Evolutionary conservation across 2,113 vertebrate genomes (phyloP), one percentile per base, ranked within the genome.

Genomic region (Embiotoca jacksoni): DNA sequence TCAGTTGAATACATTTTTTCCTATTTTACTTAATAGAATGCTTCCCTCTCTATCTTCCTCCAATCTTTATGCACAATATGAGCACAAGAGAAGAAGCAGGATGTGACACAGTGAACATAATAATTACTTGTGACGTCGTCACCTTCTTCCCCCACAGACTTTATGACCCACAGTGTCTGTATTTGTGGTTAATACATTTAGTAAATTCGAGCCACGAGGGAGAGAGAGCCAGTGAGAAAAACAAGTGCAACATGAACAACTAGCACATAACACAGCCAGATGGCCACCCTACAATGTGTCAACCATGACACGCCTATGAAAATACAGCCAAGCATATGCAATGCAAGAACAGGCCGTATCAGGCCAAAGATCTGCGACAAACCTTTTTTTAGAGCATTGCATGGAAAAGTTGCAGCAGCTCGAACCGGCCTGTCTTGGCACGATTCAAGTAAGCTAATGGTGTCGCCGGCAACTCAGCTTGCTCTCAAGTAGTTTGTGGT

Each of bases 181-280:
- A 59, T 56, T 32, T 41, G 57, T 70, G 54, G 8, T 73, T 80
- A 81, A 77, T 83, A 55, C 80, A 83, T 79, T 65, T 32, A 84
- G 58, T 50, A 1, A 23, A 75, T 61, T 67, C 13, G 58, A 61
- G 69, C 47, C 73, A 76, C 52, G 3, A 14, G 39, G 5, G 36
- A 63, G 53, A 47, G 32, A 36, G 41, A 50, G 35, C 58, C 16
- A 2, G 6, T 15, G 49, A 66, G 32, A 41, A 16, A 56, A 66
- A 9, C 3, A 71, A 52, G 58, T 47, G 1, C 30, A 16, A 41
- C 71, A 44, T 31, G 36, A 23, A 30, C 37, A 39, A 61, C 41
- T 50, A 46, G 47, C 67, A 63, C 14, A 3, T 2, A 39, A 39
- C 15, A 14, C 44, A 54, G 9, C 4, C 2, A 52, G 1, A 10